Percentiles rank a stretch among this genome's conserved stretches.
Conservation (phyloP, 1,140 invertebrate species). For the Anastrepha ludens region DNA sequence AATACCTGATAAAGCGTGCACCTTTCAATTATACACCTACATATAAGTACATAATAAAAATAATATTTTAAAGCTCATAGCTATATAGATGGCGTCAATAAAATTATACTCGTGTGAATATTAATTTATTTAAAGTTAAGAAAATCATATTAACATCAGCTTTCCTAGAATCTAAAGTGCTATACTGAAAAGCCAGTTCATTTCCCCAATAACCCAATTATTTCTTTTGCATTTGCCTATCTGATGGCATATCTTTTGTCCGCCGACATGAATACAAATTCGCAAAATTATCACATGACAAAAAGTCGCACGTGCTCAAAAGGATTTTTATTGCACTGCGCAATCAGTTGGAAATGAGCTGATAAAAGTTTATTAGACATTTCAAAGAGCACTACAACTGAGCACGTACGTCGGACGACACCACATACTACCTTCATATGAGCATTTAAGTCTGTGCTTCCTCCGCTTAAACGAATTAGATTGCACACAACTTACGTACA, state of each 20-base stretch:
- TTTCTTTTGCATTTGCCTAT: too few relatives aligned
- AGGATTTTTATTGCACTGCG: neutral
- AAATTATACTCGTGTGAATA: too few relatives aligned
- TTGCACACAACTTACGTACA: neutral
- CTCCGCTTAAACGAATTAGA: neutral
- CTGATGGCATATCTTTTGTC: neutral
- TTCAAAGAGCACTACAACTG: neutral
- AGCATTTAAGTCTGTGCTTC: neutral
- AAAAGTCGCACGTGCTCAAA: neutral
- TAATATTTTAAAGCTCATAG: too few relatives aligned
- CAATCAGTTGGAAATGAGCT: constrained; percentile 35
- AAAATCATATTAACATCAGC: too few relatives aligned
- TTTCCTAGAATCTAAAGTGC: too few relatives aligned
- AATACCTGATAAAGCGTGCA: too few relatives aligned
- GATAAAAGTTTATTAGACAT: constrained; percentile 37
- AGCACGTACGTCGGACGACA: neutral
- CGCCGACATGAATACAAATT: neutral
- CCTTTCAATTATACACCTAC: too few relatives aligned
- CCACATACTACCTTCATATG: neutral
- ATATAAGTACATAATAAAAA: too few relatives aligned
- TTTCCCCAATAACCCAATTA: too few relatives aligned
- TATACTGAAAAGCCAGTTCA: too few relatives aligned
- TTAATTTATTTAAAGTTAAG: too few relatives aligned
- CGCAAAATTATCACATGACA: constrained; percentile 36
- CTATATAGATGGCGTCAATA: too few relatives aligned